Evolutionary conservation across 2,113 vertebrate genomes (phyloP).

Genomic region (Anarhynchus alexandrinus): DNA sequence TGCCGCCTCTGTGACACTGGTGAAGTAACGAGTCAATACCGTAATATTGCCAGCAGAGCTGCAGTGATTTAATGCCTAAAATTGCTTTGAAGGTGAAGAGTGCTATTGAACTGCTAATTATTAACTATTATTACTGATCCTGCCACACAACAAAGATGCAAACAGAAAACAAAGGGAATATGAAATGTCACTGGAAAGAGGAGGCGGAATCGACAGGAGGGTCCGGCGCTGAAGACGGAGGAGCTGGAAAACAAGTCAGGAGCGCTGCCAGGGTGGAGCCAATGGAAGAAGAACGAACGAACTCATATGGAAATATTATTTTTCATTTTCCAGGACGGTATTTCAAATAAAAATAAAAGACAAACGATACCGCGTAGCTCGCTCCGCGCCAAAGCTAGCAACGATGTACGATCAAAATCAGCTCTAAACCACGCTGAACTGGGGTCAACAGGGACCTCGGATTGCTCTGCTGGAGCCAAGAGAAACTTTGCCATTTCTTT

Average conservation of each 20-base stretch:
- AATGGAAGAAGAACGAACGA: background rate
- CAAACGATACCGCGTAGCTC: background rate
- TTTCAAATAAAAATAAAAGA: constrained; percentile 21
- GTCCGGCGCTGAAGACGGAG: fast-evolving
- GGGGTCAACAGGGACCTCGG: background rate
- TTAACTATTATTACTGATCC: constrained; percentile 56
- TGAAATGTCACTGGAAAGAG: background rate
- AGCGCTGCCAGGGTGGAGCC: background rate
- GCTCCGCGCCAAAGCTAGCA: constrained; percentile 10
- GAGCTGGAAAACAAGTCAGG: background rate
- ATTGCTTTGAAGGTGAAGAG: constrained; percentile 57
- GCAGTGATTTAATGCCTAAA: constrained; percentile 50
- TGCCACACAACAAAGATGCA: constrained; percentile 8
- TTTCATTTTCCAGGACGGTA: background rate
- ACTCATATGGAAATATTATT: background rate
- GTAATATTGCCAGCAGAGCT: constrained; percentile 37
- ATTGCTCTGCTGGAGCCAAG: background rate
- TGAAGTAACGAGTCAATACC: constrained; percentile 58
- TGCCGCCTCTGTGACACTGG: constrained; percentile 38
- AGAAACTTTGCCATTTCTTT: background rate
- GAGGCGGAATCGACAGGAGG: background rate
- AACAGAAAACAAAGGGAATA: constrained; percentile 15
- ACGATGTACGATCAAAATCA: background rate
- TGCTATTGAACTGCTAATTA: constrained; percentile 60
- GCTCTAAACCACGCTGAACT: background rate